Percentiles rank a stretch among this genome's conserved stretches.
phyloP scores from a whole-genome alignment of 2,888 invertebrate genomes.

The Ophion obscuratus region DNA sequence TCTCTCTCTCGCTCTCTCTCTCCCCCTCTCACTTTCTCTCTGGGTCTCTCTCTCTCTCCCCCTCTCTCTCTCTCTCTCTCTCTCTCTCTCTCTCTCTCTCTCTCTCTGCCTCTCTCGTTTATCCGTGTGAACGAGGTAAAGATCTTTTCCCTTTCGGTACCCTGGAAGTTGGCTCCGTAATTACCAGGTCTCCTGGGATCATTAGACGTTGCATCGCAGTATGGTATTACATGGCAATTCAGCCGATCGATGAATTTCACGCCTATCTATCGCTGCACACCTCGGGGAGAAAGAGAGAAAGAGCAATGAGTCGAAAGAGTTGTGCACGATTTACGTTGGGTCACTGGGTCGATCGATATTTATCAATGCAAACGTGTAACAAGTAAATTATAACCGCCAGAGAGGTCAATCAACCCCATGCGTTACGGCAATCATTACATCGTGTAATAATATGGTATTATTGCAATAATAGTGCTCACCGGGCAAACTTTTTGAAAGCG shows the following conservation, averaged over 20 bases:
- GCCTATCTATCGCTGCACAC: not conserved
- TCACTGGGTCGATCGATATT: slow-evolving; percentile 23
- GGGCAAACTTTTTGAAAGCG: slow-evolving; percentile 23
- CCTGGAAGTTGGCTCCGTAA: slow-evolving; percentile 44
- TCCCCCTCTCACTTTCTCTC: not conserved
- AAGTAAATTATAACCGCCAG: slow-evolving; percentile 2
- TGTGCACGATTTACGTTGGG: slow-evolving; percentile 26
- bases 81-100: not conserved
- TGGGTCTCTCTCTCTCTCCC: not conserved
- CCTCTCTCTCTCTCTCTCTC: not conserved
- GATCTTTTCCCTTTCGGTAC: slow-evolving; percentile 36
- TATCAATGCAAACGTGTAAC: slow-evolving; percentile 19
- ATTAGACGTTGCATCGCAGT: slow-evolving; percentile 22
- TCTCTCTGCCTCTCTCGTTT: not conserved
- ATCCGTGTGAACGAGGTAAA: slow-evolving; percentile 47
- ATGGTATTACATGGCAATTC: not conserved
- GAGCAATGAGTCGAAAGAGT: not conserved
- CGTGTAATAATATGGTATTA: not conserved
- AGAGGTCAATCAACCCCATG: slow-evolving; percentile 2
- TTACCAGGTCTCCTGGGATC: slow-evolving; percentile 26
- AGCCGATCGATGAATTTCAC: slow-evolving; percentile 29
- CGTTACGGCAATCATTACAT: not conserved
- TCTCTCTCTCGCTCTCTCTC: too few relatives aligned
- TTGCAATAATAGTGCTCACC: not conserved
- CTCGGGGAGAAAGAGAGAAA: not conserved